Conservation (phyloP, 2,797 vertebrate genomes). For the Yasuhikotakia modesta region DNA sequence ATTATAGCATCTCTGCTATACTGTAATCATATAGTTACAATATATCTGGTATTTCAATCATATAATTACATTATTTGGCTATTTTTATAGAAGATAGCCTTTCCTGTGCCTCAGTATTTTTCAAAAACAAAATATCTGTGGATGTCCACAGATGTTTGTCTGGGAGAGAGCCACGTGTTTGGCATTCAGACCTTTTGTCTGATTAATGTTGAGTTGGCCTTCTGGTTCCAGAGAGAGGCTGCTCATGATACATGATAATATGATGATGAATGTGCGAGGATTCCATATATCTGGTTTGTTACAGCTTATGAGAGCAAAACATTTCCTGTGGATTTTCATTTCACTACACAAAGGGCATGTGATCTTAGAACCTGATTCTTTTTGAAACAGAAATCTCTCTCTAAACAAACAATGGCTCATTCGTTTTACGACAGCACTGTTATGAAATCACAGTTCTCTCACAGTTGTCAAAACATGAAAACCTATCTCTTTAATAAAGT, state of each 20-base stretch:
- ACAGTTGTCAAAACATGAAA: conserved; percentile 3
- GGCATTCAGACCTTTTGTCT: conserved; percentile 1
- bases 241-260: conserved; percentile 18
- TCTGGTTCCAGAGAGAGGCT: neutral
- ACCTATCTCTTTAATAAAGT: conserved; percentile 26
- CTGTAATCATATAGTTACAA: conserved; percentile 74
- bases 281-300: conserved; percentile 27
- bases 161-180: conserved; percentile 26
- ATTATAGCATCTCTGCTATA: conserved; percentile 75
- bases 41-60: conserved; percentile 74
- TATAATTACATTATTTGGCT: conserved; percentile 69
- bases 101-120: conserved; percentile 19
- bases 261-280: conserved; percentile 17
- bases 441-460: conserved; percentile 29
- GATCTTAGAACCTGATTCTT: conserved; percentile 29
- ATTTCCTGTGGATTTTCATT: conserved; percentile 22
- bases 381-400: conserved; percentile 28
- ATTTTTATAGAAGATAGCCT: conserved; percentile 51
- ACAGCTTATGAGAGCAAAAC: conserved; percentile 3
- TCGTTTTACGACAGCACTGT: neutral
- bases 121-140: conserved; percentile 32
- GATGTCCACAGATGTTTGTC: conserved; percentile 30
- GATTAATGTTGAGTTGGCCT: conserved; percentile 2
- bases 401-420: conserved; percentile 36
- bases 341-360: conserved; percentile 1